Evolutionary conservation across 2,888 invertebrate species (phyloP).

Genomic region (Andrena flavipes): DNA sequence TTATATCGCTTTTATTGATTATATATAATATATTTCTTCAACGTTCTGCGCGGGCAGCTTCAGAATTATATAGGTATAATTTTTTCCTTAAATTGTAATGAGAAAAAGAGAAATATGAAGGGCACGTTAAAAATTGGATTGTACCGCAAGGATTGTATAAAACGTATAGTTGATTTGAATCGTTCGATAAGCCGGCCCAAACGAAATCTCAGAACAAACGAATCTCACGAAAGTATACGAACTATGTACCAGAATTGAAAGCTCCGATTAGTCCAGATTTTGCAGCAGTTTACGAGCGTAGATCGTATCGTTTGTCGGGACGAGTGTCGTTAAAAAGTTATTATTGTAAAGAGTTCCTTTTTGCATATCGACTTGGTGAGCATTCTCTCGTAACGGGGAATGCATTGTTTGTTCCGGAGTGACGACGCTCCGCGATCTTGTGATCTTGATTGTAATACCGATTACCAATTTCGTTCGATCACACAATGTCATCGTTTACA

Average conservation of each 20-base stretch:
- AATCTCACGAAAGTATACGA: constrained; percentile 83
- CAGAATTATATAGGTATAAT: too few relatives aligned
- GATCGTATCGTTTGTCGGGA: constrained; percentile 66
- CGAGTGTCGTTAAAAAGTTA: constrained; percentile 60
- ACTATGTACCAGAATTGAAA: constrained; percentile 70
- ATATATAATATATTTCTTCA: background rate
- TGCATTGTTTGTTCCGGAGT: constrained; percentile 59
- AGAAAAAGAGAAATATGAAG: background rate
- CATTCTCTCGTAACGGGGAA: constrained; percentile 23
- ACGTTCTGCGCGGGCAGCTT: background rate
- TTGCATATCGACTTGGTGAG: constrained; percentile 72
- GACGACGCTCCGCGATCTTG: constrained; percentile 66
- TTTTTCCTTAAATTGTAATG: too few relatives aligned
- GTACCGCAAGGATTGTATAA: constrained; percentile 65
- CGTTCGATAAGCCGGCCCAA: constrained; percentile 79
- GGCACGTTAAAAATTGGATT: constrained; percentile 65
- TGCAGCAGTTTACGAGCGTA: constrained; percentile 66
- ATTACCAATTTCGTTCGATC: constrained; percentile 69
- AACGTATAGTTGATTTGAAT: constrained; percentile 75
- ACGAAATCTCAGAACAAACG: constrained; percentile 73
- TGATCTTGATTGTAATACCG: constrained; percentile 72
- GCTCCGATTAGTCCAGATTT: constrained; percentile 70
- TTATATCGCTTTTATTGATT: background rate
- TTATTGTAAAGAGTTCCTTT: constrained; percentile 75
- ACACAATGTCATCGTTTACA: constrained; percentile 64